A percentile compares a stretch with the other conserved stretches of the same genome.
phyloP scores from a whole-genome alignment of 1,140 invertebrate genomes.

The Nasonia longicornis region DNA sequence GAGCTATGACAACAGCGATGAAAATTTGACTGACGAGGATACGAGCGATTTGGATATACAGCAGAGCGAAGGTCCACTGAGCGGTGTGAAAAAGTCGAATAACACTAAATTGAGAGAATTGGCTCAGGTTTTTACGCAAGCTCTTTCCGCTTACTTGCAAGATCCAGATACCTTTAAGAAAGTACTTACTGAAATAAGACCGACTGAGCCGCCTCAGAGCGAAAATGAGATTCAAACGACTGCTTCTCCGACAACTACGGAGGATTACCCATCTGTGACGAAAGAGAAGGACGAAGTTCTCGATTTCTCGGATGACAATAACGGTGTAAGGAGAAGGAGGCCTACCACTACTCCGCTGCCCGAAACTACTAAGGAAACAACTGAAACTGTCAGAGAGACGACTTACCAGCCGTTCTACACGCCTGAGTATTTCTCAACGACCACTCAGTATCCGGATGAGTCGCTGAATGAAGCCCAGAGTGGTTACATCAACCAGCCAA shows the following conservation, averaged over 20 bases:
- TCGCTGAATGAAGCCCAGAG: constrained; percentile 53
- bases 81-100: constrained; percentile 66
- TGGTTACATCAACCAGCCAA: constrained; percentile 56
- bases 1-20: constrained; percentile 62
- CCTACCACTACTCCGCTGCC: constrained; percentile 55
- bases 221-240: constrained; percentile 55
- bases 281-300: constrained; percentile 80
- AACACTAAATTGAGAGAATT: constrained; percentile 79
- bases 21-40: constrained; percentile 67
- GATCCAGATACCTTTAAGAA: constrained; percentile 83
- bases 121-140: constrained; percentile 85
- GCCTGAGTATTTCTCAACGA: constrained; percentile 42
- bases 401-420: constrained; percentile 49
- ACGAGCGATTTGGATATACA: constrained; percentile 73
- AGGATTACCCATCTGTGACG: constrained; percentile 68
- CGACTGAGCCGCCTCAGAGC: constrained; percentile 77
- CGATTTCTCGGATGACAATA: constrained; percentile 78
- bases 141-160: constrained; percentile 82
- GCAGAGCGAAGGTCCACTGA: constrained; percentile 73
- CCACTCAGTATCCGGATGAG: constrained; percentile 59
- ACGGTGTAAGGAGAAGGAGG: constrained; percentile 62
- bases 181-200: constrained; percentile 79
- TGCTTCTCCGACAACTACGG: constrained; percentile 55
- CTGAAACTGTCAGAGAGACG: constrained; percentile 35
- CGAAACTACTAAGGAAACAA: constrained; percentile 36